phyloP scores from a whole-genome alignment of 2,888 invertebrate genomes.

The Phortica magna region DNA sequence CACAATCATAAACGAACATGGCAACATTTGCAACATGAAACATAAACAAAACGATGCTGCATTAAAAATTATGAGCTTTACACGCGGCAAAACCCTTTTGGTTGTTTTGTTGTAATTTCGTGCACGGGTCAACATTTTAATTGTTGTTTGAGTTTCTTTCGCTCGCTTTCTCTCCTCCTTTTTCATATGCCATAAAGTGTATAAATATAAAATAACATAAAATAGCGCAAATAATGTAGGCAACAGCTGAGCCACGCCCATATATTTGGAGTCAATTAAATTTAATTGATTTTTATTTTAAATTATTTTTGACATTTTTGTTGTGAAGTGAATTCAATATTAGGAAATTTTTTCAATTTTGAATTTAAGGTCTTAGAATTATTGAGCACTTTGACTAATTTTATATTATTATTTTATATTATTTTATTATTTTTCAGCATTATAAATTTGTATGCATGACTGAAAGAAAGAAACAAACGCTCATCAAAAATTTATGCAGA shows the following conservation, averaged over 20 bases:
- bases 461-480: too few species aligned
- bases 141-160: conserved; percentile 23
- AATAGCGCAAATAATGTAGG: neutral
- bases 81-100: neutral
- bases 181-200: neutral
- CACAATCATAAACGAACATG: neutral
- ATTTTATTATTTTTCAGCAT: too few species aligned
- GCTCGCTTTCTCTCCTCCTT: neutral
- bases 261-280: conserved; percentile 48
- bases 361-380: too few species aligned
- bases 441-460: too few species aligned
- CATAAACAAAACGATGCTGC: neutral
- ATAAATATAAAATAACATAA: neutral
- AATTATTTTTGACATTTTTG: conserved; percentile 45
- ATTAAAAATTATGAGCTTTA: conserved; percentile 31
- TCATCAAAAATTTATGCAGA: too few species aligned
- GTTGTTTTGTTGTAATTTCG: neutral
- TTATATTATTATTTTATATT: too few species aligned
- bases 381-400: too few species aligned
- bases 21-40: neutral
- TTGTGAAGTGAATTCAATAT: conserved; percentile 9
- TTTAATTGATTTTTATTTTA: conserved; percentile 63
- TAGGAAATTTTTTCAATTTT: neutral
- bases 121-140: conserved; percentile 13
- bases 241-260: neutral